Conservation (phyloP, 2,113 vertebrate genomes). For the Sturnira hondurensis region DNA sequence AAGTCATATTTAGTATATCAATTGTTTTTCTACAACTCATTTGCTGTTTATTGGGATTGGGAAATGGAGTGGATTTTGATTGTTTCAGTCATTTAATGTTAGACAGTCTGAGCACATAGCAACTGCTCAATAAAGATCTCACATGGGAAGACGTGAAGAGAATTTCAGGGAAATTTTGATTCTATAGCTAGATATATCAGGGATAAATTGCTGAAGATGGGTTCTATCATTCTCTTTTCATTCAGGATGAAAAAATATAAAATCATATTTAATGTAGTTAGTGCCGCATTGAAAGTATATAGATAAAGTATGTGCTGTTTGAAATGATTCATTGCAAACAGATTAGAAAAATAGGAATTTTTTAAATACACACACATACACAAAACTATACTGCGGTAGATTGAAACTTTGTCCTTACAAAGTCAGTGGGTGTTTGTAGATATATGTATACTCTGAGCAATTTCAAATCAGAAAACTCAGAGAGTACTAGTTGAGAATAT, state of each 20-base stretch:
- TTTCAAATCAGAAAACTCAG: neutral
- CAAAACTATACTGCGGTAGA: neutral
- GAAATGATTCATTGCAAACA: neutral
- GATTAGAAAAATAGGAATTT: neutral
- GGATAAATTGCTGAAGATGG: neutral
- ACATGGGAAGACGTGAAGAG: neutral
- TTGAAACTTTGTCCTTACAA: neutral
- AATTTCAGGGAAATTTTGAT: neutral
- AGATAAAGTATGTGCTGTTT: slow-evolving; percentile 6
- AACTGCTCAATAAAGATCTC: slow-evolving; percentile 22
- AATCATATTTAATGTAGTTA: slow-evolving; percentile 4
- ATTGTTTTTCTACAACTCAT: neutral
- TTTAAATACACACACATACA: neutral
- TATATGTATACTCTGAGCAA: neutral
- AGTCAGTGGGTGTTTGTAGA: neutral
- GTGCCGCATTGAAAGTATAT: neutral
- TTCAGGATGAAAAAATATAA: neutral
- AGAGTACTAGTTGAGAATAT: neutral
- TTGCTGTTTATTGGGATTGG: slow-evolving; percentile 16
- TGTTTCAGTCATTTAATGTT: slow-evolving; percentile 16
- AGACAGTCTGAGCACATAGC: neutral
- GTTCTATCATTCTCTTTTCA: neutral
- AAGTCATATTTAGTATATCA: neutral
- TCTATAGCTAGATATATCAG: neutral
- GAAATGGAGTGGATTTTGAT: slow-evolving; percentile 44